Percentiles rank a stretch among this genome's conserved stretches.
phyloP scores from a whole-genome alignment of 1,140 invertebrate genomes.

The Trichonephila clavata region DNA sequence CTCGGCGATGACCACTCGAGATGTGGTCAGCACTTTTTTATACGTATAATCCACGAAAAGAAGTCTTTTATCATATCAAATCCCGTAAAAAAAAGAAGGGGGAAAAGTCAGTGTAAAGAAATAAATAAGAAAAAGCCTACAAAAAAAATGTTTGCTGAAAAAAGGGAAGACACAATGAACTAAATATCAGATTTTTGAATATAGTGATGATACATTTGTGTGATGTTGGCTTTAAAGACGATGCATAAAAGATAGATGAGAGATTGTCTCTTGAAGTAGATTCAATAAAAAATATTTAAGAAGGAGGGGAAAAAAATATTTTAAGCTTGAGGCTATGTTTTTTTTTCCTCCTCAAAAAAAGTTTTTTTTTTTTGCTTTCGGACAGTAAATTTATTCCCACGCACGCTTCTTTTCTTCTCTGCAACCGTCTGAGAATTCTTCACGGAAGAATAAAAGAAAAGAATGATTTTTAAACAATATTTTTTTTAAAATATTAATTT shows the following conservation, averaged over 20 bases:
- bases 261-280: background rate
- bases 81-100: conserved; percentile 4
- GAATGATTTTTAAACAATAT: background rate
- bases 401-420: background rate
- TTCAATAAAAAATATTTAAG: conserved; percentile 24
- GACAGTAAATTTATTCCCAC: background rate
- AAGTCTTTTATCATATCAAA: conserved; percentile 19
- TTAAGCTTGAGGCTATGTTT: background rate
- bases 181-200: conserved; percentile 40
- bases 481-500: background rate
- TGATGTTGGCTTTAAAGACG: conserved; percentile 35
- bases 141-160: background rate
- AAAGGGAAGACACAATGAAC: conserved; percentile 1
- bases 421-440: background rate
- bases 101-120: background rate
- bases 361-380: background rate
- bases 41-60: background rate
- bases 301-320: background rate
- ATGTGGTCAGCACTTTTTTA: background rate
- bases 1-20: background rate
- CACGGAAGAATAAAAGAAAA: background rate
- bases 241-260: conserved; percentile 16
- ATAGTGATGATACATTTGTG: conserved; percentile 23
- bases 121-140: background rate
- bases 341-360: background rate